Percentiles rank a stretch among this genome's conserved stretches.
phyloP scores from a whole-genome alignment of 2,113 vertebrate genomes.

The Bettongia penicillata region DNA sequence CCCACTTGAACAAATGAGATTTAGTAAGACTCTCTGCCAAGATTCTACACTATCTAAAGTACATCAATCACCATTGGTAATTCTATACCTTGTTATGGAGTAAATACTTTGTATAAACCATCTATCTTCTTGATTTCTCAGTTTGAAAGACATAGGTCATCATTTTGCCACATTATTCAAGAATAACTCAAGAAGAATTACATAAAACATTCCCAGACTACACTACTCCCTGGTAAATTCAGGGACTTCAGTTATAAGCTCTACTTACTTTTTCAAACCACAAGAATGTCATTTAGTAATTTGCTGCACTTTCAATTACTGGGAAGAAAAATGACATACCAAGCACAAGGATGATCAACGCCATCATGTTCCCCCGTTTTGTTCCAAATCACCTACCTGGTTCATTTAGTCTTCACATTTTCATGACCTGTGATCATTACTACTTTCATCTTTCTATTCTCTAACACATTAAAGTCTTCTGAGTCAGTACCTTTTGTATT shows the following conservation, averaged over 20 bases:
- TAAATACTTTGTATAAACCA: neutral
- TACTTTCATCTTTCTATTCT: neutral
- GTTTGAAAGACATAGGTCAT: neutral
- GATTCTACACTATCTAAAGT: neutral
- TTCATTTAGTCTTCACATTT: neutral
- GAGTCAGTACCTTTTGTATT: neutral
- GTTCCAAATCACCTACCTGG: neutral
- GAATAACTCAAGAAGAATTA: neutral
- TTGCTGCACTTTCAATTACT: conserved; percentile 6
- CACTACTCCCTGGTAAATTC: neutral
- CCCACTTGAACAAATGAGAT: neutral
- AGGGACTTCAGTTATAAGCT: neutral
- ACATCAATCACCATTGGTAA: neutral
- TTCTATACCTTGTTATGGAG: neutral
- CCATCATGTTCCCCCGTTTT: neutral
- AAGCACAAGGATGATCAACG: neutral
- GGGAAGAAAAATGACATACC: neutral
- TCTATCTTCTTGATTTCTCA: neutral
- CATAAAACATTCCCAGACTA: neutral
- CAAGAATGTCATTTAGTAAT: neutral
- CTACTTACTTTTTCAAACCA: neutral
- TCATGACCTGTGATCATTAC: neutral
- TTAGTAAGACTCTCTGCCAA: neutral
- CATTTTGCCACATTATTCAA: neutral
- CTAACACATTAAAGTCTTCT: conserved; percentile 1